Evolutionary conservation across 2,113 vertebrate genomes (phyloP).

Genomic region (Triplophysa tibetana): DNA sequence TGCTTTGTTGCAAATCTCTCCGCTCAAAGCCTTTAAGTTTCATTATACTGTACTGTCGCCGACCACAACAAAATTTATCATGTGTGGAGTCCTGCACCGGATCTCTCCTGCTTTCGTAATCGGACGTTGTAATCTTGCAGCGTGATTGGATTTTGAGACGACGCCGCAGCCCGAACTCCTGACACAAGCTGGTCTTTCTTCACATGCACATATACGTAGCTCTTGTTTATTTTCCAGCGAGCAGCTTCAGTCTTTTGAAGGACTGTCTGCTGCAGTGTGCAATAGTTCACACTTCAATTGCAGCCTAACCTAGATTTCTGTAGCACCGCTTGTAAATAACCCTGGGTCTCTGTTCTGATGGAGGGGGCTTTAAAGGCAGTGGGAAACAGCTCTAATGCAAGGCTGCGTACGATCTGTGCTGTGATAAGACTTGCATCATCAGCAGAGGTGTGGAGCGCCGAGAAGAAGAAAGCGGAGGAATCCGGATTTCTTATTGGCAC

Average conservation of each 20-base stretch:
- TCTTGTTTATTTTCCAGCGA: slow-evolving; percentile 51
- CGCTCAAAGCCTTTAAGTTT: background rate
- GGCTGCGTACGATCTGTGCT: slow-evolving; percentile 26
- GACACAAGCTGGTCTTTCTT: slow-evolving; percentile 43
- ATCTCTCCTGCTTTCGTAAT: slow-evolving; percentile 24
- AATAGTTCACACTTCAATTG: slow-evolving; percentile 50
- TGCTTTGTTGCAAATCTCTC: slow-evolving; percentile 10
- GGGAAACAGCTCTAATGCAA: slow-evolving; percentile 28
- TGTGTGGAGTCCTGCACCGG: background rate
- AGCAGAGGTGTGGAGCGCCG: slow-evolving; percentile 10
- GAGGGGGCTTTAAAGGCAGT: slow-evolving; percentile 33
- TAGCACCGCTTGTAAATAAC: slow-evolving; percentile 55
- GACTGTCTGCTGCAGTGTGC: slow-evolving; percentile 42
- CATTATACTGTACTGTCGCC: background rate
- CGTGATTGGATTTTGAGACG: slow-evolving; percentile 45
- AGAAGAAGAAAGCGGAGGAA: slow-evolving; percentile 10
- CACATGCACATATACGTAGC: slow-evolving; percentile 16
- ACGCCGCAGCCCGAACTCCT: background rate
- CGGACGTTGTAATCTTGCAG: slow-evolving; percentile 32
- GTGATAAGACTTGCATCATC: slow-evolving; percentile 46
- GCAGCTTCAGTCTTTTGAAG: slow-evolving; percentile 42
- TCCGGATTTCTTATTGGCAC: background rate
- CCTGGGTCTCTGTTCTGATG: slow-evolving; percentile 38
- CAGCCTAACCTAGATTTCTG: slow-evolving; percentile 58
- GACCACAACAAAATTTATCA: background rate